Percentiles rank a stretch among this genome's conserved stretches.
These are phyloP conservation scores for Tenualosa ilisha DNA, from an alignment of 2,797 vertebrate genomes.

Conservation along the genomic window DNA sequence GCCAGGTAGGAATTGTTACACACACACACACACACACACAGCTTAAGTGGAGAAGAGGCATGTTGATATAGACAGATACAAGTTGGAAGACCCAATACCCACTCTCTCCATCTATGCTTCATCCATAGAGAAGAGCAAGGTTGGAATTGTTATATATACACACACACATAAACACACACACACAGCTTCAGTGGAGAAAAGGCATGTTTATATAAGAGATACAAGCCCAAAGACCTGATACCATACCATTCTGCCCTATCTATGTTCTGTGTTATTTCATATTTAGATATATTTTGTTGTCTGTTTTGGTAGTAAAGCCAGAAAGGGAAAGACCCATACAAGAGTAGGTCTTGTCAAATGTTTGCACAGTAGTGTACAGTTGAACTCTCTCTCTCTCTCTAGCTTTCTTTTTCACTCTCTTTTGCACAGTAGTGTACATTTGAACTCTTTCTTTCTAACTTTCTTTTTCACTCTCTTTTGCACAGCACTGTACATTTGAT, in stretches of 20 bases:
- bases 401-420: neutral
- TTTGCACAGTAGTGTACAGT: too few species aligned
- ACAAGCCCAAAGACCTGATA: too few species aligned
- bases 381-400: neutral
- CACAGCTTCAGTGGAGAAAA: too few species aligned
- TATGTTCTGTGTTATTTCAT: too few species aligned
- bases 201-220: too few species aligned
- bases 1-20: constrained; percentile 69
- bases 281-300: neutral
- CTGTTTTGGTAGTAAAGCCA: too few species aligned
- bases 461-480: neutral
- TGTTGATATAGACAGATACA: constrained; percentile 61
- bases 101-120: neutral
- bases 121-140: neutral
- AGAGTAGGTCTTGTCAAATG: too few species aligned
- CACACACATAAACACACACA: too few species aligned
- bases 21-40: constrained; percentile 49
- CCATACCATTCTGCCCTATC: too few species aligned
- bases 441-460: neutral
- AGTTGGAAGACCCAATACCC: too few species aligned
- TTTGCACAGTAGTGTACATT: neutral
- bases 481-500: too few species aligned
- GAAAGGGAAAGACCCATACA: too few species aligned
- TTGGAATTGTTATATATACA: neutral
- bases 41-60: constrained; percentile 83